Evolutionary conservation across 2,797 vertebrate species (phyloP).

Genomic region (Clamator glandarius): DNA sequence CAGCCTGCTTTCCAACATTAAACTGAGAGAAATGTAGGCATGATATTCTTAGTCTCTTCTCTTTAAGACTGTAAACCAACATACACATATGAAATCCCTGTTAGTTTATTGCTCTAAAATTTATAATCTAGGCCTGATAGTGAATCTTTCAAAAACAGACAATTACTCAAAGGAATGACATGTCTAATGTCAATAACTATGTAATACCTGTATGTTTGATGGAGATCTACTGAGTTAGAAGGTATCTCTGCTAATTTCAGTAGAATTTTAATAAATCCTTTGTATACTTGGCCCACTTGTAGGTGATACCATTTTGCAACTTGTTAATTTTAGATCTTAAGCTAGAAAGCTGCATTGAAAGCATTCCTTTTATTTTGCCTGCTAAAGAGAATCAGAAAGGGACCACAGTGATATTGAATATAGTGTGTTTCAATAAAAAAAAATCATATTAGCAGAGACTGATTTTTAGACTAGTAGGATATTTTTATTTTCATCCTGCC

Average conservation of each 20-base stretch:
- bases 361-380: background rate
- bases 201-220: background rate
- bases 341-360: background rate
- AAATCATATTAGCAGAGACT: background rate
- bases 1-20: background rate
- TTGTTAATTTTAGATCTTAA: background rate
- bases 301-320: background rate
- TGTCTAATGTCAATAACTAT: background rate
- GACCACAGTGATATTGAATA: background rate
- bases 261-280: background rate
- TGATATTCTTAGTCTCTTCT: background rate
- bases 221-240: background rate
- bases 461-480: background rate
- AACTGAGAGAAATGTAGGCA: background rate
- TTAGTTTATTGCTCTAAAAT: background rate
- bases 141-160: background rate
- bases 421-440: background rate
- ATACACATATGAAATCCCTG: rapidly evolving
- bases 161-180: background rate
- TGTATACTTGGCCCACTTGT: background rate
- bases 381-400: background rate
- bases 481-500: background rate
- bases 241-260: background rate
- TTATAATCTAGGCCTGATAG: background rate
- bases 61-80: background rate